Evolutionary conservation across 2,888 invertebrate species (phyloP), one percentile per base, ranked within the genome.

Genomic region (Andrena praecox): DNA sequence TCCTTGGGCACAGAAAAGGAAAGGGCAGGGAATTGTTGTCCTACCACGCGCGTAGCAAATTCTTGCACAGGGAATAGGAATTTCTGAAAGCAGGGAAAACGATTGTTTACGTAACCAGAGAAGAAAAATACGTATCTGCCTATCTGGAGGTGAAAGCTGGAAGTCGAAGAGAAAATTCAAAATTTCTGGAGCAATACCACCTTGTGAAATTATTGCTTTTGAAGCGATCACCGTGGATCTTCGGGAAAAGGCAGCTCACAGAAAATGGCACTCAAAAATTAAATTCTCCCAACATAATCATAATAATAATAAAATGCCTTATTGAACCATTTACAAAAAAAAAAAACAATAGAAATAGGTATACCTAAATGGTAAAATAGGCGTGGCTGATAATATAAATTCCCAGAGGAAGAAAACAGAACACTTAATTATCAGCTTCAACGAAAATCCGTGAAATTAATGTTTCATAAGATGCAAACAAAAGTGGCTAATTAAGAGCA

Each of bases 1-100:
- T 64, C 62, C 74, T 70, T 70, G 64, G 52, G 7, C 24, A 2
- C 24, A 56, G 24, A 12, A 7, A 52, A 42, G 10, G 12, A 33
- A 62, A 56, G 35, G 12, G 33, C 48, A 68, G 29, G n/a, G 59
- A 71, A 50, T 29, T n/a, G 29, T 24, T 3, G 54, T 20, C 35
- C 12, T 56, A 27, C n/a, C 4, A 12, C 24, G 10, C 33, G 3
- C 24, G 7, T 27, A 50, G 16, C 7, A 35, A n/a, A 35, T 29
- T 29, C 27, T 35, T 35, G 7, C 20, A 2, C n/a, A 54, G 1
- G 27, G 5, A 59, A 31, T 27, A 27, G 10, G 56, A 35, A 69
- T 56, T 68, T 68, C 24, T 24, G 2, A 56, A 20, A 16, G 42
- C 4, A 42, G 42, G 42, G 56, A 56, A 56, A 56, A 56, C 56